These are phyloP conservation scores for Decapterus maruadsi DNA, from an alignment of 2,797 vertebrate species.

Conservation along the genomic window DNA sequence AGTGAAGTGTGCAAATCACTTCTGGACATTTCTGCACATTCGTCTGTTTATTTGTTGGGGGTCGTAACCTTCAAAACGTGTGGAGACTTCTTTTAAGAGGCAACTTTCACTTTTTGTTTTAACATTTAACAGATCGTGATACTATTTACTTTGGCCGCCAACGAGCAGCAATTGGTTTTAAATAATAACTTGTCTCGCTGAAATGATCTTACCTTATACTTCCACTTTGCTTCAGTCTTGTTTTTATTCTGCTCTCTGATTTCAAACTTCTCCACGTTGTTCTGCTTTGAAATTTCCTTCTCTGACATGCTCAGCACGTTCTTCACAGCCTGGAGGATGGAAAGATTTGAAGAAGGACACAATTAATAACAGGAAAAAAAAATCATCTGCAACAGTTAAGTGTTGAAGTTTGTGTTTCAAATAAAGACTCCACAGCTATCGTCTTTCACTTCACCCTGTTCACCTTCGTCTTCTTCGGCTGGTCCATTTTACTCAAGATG, in stretches of 20 bases:
- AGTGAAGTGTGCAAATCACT: constrained; percentile 71
- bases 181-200: background rate
- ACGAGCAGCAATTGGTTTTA: constrained; percentile 27
- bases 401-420: background rate
- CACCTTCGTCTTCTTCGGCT: constrained; percentile 95
- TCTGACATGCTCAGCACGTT: constrained; percentile 90
- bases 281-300: constrained; percentile 92
- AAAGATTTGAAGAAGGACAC: constrained; percentile 14
- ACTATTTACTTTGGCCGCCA: constrained; percentile 40
- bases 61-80: constrained; percentile 45
- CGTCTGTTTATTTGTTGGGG: constrained; percentile 38
- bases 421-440: background rate
- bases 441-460: background rate
- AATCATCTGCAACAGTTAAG: background rate
- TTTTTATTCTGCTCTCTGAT: constrained; percentile 96
- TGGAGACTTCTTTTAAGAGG: constrained; percentile 23
- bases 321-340: constrained; percentile 88
- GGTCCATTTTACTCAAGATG: constrained; percentile 95
- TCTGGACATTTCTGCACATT: constrained; percentile 50
- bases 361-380: background rate
- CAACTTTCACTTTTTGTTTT: constrained; percentile 35
- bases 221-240: constrained; percentile 99
- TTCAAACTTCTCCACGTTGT: constrained; percentile 93
- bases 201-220: constrained; percentile 92
- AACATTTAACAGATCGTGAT: constrained; percentile 34